Base-by-base conservation (phyloP, 2,113 vertebrate genomes). In the Indicator maculatus region DNA sequence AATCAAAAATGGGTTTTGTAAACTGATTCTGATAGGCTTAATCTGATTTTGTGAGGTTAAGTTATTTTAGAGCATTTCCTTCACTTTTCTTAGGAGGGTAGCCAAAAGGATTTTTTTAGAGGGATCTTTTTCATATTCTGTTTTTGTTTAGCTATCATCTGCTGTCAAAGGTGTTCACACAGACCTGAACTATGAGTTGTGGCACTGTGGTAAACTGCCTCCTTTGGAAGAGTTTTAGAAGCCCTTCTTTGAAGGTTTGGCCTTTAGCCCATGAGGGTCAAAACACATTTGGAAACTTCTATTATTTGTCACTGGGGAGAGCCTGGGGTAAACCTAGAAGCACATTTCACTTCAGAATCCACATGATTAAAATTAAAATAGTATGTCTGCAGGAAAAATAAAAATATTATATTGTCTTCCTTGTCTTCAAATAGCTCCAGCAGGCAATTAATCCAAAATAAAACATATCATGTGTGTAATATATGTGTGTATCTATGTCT, bases 361-460 rank as follows among this genome's bases (percentile, higher is more conserved):
- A 97, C 88, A 90, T 93, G 89, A 96, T 93, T 96, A 96, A 96
- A 97, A 96, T 97, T 93, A 96, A 97, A 93, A 92, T 93, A 95
- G 39, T 94, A 91, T 96, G 89, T 95, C 76, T 71, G 77, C 36
- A 94, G 64, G 30, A 83, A 71, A 84, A 92, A 77, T 86, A 4
- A 39, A 28, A n/a, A 2, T 41, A 77, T n/a, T 65, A 8, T 16
- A 41, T 92, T 90, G 94, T 95, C 56, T 79, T 89, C 58, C 86
- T 19, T 76, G 53, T 82, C 71, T 83, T 93, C 78, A 88, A 90
- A 92, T 60, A 89, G 44, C 80, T 33, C 19, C 94, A 92, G 15
- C 33, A 91, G 70, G 58, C n/a, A 94, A 88, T 79, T 93, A 85
- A 94, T 93, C 61, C 20, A 56, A 95, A 95, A 82, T 66, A 64